A percentile compares a stretch with the other conserved stretches of the same genome.
These are phyloP conservation scores for Notothenia rossii DNA, from an alignment of 2,113 vertebrate species.

Conservation along the genomic window DNA sequence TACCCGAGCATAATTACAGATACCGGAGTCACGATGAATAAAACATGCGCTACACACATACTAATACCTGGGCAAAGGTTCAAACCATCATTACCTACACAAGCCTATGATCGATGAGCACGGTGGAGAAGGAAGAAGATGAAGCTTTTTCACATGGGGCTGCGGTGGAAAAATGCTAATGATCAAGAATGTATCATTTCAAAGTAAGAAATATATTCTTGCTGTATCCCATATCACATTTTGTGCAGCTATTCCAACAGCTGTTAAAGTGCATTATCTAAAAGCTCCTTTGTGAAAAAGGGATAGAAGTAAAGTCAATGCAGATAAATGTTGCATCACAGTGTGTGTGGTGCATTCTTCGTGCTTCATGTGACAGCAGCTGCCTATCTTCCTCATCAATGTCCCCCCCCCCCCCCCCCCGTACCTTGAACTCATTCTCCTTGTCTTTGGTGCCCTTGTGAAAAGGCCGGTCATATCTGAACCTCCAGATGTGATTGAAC, in stretches of 20 bases:
- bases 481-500: conserved; percentile 99
- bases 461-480: conserved; percentile 96
- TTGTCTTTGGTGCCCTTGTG: conserved; percentile 99
- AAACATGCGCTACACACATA: conserved; percentile 70
- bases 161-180: conserved; percentile 25
- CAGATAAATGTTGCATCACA: background rate
- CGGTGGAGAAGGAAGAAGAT: conserved; percentile 10
- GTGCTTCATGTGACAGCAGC: background rate
- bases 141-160: background rate
- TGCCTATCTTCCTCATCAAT: background rate
- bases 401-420: background rate
- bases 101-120: background rate
- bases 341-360: background rate
- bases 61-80: conserved; percentile 46
- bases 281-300: background rate
- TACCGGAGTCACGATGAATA: conserved; percentile 74
- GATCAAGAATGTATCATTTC: conserved; percentile 8
- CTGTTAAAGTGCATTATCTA: background rate
- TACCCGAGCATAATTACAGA: conserved; percentile 71
- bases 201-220: background rate
- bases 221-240: background rate
- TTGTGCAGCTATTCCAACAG: background rate
- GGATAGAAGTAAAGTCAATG: background rate
- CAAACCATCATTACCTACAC: conserved; percentile 3
- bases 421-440: conserved; percentile 99